Percentiles rank a stretch among this genome's conserved stretches.
phyloP scores from a whole-genome alignment of 2,113 vertebrate species.

The Murina feae region DNA sequence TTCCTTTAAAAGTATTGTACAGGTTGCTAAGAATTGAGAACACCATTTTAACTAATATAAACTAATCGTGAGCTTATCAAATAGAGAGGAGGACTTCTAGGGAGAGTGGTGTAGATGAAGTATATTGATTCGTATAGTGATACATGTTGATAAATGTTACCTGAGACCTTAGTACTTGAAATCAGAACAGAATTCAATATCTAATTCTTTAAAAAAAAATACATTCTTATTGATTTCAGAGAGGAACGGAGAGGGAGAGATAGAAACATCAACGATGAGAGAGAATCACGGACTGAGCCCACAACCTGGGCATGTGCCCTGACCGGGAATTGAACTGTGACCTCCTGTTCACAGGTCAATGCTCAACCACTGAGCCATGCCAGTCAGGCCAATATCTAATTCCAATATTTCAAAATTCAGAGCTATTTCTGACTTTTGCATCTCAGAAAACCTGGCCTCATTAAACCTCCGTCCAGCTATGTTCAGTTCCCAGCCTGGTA shows the following conservation, averaged over 20 bases:
- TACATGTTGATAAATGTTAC: neutral
- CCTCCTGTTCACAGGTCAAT: too few species aligned
- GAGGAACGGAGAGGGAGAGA: too few species aligned
- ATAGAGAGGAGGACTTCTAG: neutral
- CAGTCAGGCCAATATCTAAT: neutral
- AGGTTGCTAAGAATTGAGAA: neutral
- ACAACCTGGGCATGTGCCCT: too few species aligned
- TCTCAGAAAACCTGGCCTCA: neutral
- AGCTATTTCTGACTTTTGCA: neutral
- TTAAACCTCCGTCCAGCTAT: neutral
- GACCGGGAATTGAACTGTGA: too few species aligned
- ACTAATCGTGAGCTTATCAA: neutral
- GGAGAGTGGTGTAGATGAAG: neutral
- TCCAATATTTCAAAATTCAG: neutral
- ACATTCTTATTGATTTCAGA: too few species aligned
- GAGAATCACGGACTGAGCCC: too few species aligned
- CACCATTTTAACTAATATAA: neutral
- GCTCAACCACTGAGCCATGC: too few species aligned
- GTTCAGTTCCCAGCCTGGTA: neutral
- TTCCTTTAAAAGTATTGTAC: neutral
- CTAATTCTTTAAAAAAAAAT: neutral
- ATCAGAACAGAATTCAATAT: neutral
- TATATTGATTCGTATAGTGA: neutral
- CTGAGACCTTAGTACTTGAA: neutral
- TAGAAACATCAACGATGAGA: too few species aligned